Base-by-base conservation (phyloP, 64 coral and sea anemone genomes). In the Porites lutea region DNA sequence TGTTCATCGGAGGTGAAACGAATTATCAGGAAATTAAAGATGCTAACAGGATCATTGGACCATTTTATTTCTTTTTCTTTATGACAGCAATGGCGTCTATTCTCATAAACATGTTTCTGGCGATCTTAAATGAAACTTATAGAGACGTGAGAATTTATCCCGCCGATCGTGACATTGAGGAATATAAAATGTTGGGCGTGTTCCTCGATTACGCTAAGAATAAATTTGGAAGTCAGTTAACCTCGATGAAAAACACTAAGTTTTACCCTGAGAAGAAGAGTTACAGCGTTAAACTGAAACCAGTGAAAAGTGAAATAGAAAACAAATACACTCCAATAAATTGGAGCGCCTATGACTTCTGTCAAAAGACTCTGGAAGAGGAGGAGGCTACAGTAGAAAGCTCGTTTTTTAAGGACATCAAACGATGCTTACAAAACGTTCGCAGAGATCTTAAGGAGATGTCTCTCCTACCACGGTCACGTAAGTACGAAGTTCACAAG, bases 61-160 rank as follows among this genome's bases (percentile, higher is more conserved):
- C 95, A 5, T 54, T 97, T 11, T 97, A 94, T 67, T 97, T 94
- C 77, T 94, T 97, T 69, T 10, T 54, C 19, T 97, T 91, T 72
- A 94, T 97, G 88, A 88, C 92, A n/a, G 61, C 92, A 10, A 97
- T 97, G 95, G 92, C 95, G 15, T 88, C 68, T 68, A 91, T 97
- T 15, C 81, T 97, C 10, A 91, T 97, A 19, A 97, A 97, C 59
- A 97, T 97, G 95, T 97, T 97, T 79, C 49, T 97, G 58, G 95
- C 95, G n/a, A 97, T 97, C 46, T 70, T 97, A 2, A 97, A 97
- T 53, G 95, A 97, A 45, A 88, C 92, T 16, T 97, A 97, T 67
- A 81, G 88, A 49, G 83, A 97, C 23, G 92, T 94, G 48, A 92
- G 93, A 45, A 19, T 94, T 65, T 94, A 94, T 72, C 81, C 62